phyloP scores from a whole-genome alignment of 2,888 invertebrate genomes.

The Tipula helvola region DNA sequence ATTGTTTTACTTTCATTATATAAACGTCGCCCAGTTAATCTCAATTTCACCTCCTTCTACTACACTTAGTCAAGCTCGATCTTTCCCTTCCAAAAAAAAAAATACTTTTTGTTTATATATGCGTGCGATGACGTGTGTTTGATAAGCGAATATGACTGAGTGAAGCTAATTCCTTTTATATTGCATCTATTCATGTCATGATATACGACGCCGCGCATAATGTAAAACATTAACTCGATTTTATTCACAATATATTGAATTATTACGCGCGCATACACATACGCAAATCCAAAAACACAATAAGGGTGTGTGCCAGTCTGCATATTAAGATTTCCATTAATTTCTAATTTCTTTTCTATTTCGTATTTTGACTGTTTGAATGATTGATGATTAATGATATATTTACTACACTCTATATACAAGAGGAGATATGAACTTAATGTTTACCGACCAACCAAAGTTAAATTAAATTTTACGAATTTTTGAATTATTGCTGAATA shows the following conservation, averaged over 20 bases:
- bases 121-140: neutral
- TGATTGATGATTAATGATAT: neutral
- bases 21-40: too few species aligned
- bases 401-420: neutral
- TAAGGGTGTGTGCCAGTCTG: neutral
- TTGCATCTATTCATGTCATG: neutral
- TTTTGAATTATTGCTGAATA: neutral
- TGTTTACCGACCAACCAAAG: neutral
- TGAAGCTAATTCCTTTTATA: neutral
- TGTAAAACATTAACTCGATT: neutral
- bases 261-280: neutral
- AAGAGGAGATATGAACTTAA: neutral
- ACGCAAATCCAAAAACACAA: neutral
- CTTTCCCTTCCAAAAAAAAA: neutral
- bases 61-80: too few species aligned
- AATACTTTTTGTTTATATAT: neutral
- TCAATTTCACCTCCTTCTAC: too few species aligned
- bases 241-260: neutral
- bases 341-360: neutral
- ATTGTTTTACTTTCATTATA: too few species aligned
- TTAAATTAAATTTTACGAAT: neutral
- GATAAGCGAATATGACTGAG: neutral
- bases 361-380: neutral
- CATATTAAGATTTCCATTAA: neutral
- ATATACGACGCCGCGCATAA: neutral